Base-by-base conservation (phyloP, 2,113 vertebrate species). In the Notiomystis cincta region DNA sequence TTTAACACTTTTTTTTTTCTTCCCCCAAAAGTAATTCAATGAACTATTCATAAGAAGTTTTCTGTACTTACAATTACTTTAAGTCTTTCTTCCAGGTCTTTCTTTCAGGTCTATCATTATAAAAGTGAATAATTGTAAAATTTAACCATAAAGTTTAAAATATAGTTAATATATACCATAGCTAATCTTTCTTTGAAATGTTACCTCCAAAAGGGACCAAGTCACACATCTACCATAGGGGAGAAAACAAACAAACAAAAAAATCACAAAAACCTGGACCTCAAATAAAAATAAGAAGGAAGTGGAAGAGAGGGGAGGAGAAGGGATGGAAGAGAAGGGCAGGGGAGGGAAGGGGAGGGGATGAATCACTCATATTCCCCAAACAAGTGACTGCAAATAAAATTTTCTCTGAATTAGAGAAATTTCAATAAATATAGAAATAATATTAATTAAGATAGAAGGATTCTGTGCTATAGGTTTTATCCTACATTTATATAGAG, bases 241-340 rank as follows among this genome's bases (percentile, higher is more conserved):
- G 10, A 67, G 30, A 28, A 79, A 81, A 31, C 7, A 42, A 56
- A n/a, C 28, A 50, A 69, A 37, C 27, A 30, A 66, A 45, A 10
- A 10, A 40, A 25, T 40, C 40, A 40, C 7, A 24, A 24, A 40
- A 27, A 78, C 7, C 5, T 35, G 35, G 17, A 22, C 14, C 18
- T 40, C 47, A 62, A 61, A 62, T 61, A 20, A 40, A 62, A n/a
- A 48, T 16, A 51, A n/a, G 42, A 44, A 21, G 22, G 33, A 10
- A 48, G 13, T 5, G 19, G 8, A 15, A 8, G 13, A 19, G 10
- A 64, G 13, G 4, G 11, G 18, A 7, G 33, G 2, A 4, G 5
- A 33, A 44, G 30, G 22, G 33, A n/a, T n/a, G n/a, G n/a, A n/a
- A n/a, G n/a, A n/a, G n/a, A n/a, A 44, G 30, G 22, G 33, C 7